Percentiles rank a stretch among this genome's conserved stretches.
Evolutionary conservation across 2,797 vertebrate species (phyloP).

Genomic region (Oreonectes daqikongensis): DNA sequence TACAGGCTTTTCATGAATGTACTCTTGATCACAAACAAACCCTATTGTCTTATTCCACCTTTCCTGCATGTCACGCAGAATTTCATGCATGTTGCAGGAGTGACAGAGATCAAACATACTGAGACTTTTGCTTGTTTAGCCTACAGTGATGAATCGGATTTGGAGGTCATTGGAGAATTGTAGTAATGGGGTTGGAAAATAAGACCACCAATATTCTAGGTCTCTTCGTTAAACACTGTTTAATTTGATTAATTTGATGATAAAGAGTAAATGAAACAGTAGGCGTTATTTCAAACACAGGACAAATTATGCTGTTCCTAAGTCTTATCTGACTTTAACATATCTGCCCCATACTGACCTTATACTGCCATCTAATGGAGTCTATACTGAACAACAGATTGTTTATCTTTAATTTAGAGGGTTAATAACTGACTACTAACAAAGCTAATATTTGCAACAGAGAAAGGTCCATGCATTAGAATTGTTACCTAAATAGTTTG

Average conservation of each 20-base stretch:
- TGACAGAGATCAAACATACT: constrained; percentile 32
- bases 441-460: neutral
- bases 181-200: neutral
- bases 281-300: neutral
- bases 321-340: neutral
- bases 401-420: neutral
- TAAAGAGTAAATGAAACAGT: neutral
- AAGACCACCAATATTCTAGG: neutral
- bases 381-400: neutral
- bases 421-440: neutral
- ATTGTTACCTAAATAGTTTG: neutral
- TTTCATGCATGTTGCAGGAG: constrained; percentile 42
- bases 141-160: constrained; percentile 4
- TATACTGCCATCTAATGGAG: constrained; percentile 56
- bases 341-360: neutral
- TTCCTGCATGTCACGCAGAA: constrained; percentile 20
- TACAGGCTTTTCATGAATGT: constrained; percentile 59
- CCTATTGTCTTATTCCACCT: constrained; percentile 56
- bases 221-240: no score
- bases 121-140: constrained; percentile 5
- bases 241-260: neutral
- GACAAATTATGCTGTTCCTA: neutral
- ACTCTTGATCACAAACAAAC: constrained; percentile 67
- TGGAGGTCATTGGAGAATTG: neutral
- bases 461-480: neutral